Evolutionary conservation across 1,140 invertebrate genomes (phyloP), one percentile per base, ranked within the genome.

Genomic region (Drosophila repleta): DNA sequence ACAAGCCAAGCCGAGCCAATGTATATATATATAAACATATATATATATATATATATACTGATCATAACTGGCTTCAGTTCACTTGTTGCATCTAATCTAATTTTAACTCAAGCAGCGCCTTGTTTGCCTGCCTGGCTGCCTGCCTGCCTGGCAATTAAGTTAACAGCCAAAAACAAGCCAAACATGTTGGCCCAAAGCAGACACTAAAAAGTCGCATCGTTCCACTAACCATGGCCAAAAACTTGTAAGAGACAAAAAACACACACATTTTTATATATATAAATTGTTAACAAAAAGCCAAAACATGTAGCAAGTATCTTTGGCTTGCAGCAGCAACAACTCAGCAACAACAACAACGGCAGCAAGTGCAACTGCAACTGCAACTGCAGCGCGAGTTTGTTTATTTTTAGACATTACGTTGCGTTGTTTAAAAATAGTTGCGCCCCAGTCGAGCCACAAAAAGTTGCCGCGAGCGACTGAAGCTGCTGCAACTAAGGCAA

Each of bases 381-480:
- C 45, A 46, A 46, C 45, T 13, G n/a, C 35, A 35, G 24, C 43
- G 41, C 46, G 43, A 32, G 73, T 52, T 24, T 56, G 32, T 56
- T 67, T 85, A 85, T 85, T 85, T 87, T 82, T 87, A 85, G 82
- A 78, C 82, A 75, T 78, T 78, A 85, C 67, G 61, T 63, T 66
- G 81, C 71, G 65, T 57, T 58, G 78, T 78, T 87, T 85, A 85
- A 82, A 85, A 87, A 85, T 85, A 85, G 82, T 68, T 68, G 29
- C 52, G 37, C 35, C 58, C 57, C 24, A 62, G 24, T 17, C 46
- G 15, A 46, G 6, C 52, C 37, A 15, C 13, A n/a, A 15, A 43
- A 41, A 62, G 56, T 51, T 45, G 53, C 49, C 62, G 52, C 24
- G 46, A 61, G 43, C 24, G 52, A n/a, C n/a, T n/a, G n/a, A 21